Base-by-base conservation (phyloP, 2,888 invertebrate species). In the Cantharis flavilabris region DNA sequence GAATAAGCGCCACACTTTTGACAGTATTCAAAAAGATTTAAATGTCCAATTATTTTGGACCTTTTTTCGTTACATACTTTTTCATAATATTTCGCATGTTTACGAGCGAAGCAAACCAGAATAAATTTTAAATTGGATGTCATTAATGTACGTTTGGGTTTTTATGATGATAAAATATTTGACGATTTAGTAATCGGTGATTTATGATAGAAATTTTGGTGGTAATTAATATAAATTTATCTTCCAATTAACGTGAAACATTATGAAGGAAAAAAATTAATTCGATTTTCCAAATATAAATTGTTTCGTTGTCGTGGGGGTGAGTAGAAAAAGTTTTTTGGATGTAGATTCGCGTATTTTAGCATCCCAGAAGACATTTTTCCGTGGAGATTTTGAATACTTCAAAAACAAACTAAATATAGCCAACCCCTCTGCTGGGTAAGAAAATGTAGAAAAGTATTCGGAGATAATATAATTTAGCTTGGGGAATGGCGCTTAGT, bases 381-480 rank as follows among this genome's bases (percentile, higher is more conserved):
- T 71, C 33, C 70, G 30, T 62, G 16, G 71, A 73, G 62, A 69
- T 20, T 77, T 71, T 77, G 69, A 62, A 69, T 69, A 74, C 72
- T 72, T 70, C 72, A 76, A 72, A 76, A 73, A 77, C 69, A 71
- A 74, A 69, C 72, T 73, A 71, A 77, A 74, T 77, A 77, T 77
- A 67, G 74, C 71, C 71, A 70, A 77, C 69, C 73, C 64, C 77
- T 75, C 77, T n/a, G 28, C 70, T 20, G 76, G 73, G 20, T 28
- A 30, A 65, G 70, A 75, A 77, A 76, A 77, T 64, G 73, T 72
- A 70, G 71, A 64, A 69, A 71, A 75, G 73, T 70, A 77, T 77
- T 73, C 63, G 71, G 26, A 75, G 75, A 77, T 77, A 77, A 77
- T 75, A 77, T 72, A 75, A 77, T 77, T 74, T 74, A 72, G 73